These are phyloP conservation scores for Scyliorhinus canicula DNA, from an alignment of 2,797 vertebrate species.

Conservation along the genomic window DNA sequence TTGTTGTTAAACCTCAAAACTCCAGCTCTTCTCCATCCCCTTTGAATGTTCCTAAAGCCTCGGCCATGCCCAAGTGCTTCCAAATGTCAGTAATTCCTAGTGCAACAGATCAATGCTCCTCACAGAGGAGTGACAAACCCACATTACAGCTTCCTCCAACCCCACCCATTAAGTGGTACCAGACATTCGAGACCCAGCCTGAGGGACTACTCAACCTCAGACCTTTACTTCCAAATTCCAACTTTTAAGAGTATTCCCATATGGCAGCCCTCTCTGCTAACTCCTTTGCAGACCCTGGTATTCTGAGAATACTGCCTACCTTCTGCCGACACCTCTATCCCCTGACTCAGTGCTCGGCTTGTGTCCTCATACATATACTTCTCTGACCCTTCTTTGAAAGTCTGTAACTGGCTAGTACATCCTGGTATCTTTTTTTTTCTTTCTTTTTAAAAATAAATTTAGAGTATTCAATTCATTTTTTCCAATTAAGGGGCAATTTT, in stretches of 20 bases:
- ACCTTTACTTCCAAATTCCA: neutral
- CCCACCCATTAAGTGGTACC: neutral
- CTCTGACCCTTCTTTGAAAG: neutral
- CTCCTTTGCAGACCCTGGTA: neutral
- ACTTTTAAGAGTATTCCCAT: neutral
- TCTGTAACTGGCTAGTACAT: neutral
- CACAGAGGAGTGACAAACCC: neutral
- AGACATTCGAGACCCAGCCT: neutral
- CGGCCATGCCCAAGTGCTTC: neutral
- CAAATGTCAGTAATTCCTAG: neutral
- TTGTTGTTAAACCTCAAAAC: neutral
- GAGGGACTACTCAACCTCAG: neutral
- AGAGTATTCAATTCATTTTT: too few relatives aligned
- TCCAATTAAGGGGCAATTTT: too few relatives aligned
- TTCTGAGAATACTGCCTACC: neutral
- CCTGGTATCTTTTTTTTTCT: neutral
- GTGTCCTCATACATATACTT: neutral
- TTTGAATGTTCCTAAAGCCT: neutral
- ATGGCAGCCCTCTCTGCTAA: neutral
- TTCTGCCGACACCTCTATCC: neutral
- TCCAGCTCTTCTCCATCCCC: neutral
- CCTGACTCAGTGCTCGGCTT: neutral
- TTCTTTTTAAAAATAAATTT: too few relatives aligned
- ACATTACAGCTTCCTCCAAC: neutral
- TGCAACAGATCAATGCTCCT: neutral